Percentiles rank a stretch among this genome's conserved stretches.
phyloP scores from a whole-genome alignment of 1,140 invertebrate genomes.

The Stratiolaelaps scimitus region DNA sequence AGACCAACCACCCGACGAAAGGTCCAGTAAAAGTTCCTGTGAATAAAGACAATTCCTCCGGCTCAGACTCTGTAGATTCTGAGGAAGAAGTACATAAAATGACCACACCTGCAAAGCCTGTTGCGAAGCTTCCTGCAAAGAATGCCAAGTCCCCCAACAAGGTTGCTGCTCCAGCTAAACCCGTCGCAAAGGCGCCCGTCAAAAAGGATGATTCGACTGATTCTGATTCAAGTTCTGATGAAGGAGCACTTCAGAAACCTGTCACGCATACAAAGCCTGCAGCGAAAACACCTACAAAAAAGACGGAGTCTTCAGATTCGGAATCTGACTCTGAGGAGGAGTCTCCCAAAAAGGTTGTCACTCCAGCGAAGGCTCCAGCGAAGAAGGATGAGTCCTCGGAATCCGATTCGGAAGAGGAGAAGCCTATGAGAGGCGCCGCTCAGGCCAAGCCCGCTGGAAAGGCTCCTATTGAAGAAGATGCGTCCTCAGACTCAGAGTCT shows the following conservation, averaged over 20 bases:
- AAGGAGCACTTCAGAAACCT: background rate
- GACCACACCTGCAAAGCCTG: background rate
- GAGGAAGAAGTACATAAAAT: background rate
- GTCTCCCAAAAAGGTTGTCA: background rate
- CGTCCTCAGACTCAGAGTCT: background rate
- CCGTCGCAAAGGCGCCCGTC: background rate
- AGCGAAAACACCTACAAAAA: background rate
- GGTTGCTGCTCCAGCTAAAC: background rate
- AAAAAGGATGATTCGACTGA: conserved; percentile 23
- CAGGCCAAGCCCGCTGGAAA: no score
- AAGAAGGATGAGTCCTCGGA: conserved; percentile 17
- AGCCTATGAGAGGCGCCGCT: no score
- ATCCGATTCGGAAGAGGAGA: background rate
- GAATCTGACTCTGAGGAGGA: conserved; percentile 28
- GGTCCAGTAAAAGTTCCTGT: background rate
- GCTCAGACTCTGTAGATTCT: background rate
- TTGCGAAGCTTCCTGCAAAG: background rate
- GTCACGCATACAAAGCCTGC: background rate
- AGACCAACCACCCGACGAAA: background rate
- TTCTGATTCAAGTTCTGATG: background rate
- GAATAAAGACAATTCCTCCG: conserved; percentile 24
- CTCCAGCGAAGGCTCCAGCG: background rate
- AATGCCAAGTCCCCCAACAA: background rate
- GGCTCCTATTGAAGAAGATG: conserved; percentile 15
- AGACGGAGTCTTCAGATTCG: background rate